Base-by-base conservation (phyloP, 2,113 vertebrate species). In the Pagrus major region DNA sequence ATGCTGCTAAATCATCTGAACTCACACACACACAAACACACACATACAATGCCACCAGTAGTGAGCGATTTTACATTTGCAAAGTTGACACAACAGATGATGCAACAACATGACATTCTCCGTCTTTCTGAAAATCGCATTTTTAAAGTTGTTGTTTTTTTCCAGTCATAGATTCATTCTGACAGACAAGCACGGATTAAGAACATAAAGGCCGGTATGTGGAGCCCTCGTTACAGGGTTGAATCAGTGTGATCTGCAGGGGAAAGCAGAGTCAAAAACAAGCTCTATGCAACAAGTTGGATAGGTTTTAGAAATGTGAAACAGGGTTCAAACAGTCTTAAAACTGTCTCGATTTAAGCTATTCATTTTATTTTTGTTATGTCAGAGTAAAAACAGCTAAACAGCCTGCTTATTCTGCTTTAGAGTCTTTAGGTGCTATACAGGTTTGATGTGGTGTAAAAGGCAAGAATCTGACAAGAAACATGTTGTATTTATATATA, bases 1-100 rank as follows among this genome's bases (percentile, higher is more conserved):
- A 86, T 84, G 87, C 90, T 90, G 90, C 92, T 91, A 88, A 55
- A 71, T 89, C 89, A 88, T 91, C 71, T 67, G 35, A 80, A 27
- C 80, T 55, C 47, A 31, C 37, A 16, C 42, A 54, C n/a, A 66
- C 15, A 56, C 12, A 31, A 0, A 47, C 31, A 80, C 44, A 70
- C 23, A 66, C 1, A 31, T 59, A 77, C n/a, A 4, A 78, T 12
- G 1, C 35, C 71, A 59, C 47, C 41, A 11, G 4, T 35, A 54
- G 23, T 25, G 51, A 29, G 55, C 52, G 11, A 81, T 80, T 59
- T 70, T 37, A 59, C 35, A 68, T 76, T 64, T 61, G 1, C 29
- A 47, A 33, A 61, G 60, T 27, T 47, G 46, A 75, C 8, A 0
- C 10, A 64, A 46, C 60, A 78, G 29, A 59, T 27, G 55, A 74